Conservation (phyloP, 2,888 invertebrate genomes). For the Teinopalpus imperialis region DNA sequence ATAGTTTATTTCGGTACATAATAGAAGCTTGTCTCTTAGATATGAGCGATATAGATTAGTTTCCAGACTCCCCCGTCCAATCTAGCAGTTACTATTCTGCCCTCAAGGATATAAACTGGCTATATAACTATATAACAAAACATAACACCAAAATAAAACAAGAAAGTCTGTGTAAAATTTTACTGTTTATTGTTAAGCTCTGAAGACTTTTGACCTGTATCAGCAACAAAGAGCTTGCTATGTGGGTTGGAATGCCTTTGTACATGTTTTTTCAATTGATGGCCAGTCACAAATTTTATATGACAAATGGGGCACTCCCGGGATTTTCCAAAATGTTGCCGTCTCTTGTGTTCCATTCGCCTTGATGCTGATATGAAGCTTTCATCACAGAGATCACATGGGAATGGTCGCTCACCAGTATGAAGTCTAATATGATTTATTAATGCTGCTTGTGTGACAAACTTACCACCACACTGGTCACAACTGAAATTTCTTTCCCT, state of each 20-base stretch:
- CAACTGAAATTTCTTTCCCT: constrained; percentile 62
- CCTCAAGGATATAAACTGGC: too few relatives aligned
- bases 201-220: neutral
- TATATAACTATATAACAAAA: too few relatives aligned
- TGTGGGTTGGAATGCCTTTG: constrained; percentile 60
- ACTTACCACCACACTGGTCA: constrained; percentile 57
- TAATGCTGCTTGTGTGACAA: constrained; percentile 61
- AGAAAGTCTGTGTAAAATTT: too few relatives aligned
- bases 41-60: too few relatives aligned
- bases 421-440: constrained; percentile 62
- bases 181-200: constrained; percentile 2
- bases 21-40: too few relatives aligned
- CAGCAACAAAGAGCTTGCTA: constrained; percentile 57
- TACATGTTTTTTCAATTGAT: constrained; percentile 53
- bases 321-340: constrained; percentile 61
- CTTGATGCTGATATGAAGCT: constrained; percentile 63
- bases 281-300: constrained; percentile 52
- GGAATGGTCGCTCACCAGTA: constrained; percentile 64
- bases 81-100: too few relatives aligned
- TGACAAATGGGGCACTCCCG: constrained; percentile 57
- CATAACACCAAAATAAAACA: constrained; percentile 15
- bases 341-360: constrained; percentile 57
- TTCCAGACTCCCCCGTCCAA: too few relatives aligned
- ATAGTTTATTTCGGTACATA: too few relatives aligned
- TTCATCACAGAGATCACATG: constrained; percentile 62